These are phyloP conservation scores for Lobophora halterata DNA, from an alignment of 2,888 invertebrate species.

Conservation along the genomic window DNA sequence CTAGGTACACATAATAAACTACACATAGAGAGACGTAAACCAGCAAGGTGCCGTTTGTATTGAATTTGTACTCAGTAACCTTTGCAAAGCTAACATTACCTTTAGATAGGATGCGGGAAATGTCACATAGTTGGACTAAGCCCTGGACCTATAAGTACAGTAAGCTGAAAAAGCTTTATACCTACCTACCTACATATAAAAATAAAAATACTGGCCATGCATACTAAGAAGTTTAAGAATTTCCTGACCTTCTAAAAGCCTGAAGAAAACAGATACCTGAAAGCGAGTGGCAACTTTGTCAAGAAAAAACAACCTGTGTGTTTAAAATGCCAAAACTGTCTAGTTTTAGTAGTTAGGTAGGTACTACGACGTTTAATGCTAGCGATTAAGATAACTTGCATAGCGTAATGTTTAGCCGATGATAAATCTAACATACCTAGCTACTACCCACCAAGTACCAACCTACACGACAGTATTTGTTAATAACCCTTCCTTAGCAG, in stretches of 20 bases:
- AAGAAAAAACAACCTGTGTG: too few species aligned
- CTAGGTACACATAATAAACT: too few species aligned
- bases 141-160: slow-evolving; percentile 65
- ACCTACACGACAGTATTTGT: background rate
- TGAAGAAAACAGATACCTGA: background rate
- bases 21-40: too few species aligned
- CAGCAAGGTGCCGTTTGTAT: slow-evolving; percentile 43
- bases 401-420: too few species aligned
- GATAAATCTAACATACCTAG: too few species aligned
- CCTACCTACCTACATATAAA: too few species aligned
- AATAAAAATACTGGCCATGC: background rate
- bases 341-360: too few species aligned
- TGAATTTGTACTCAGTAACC: slow-evolving; percentile 74
- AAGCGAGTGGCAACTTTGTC: background rate
- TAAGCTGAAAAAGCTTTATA: slow-evolving; percentile 28
- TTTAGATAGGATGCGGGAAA: slow-evolving; percentile 75
- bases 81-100: slow-evolving; percentile 66
- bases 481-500: too few species aligned
- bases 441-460: too few species aligned
- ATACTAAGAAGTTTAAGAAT: background rate
- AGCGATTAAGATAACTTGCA: too few species aligned
- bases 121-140: slow-evolving; percentile 78
- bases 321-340: too few species aligned
- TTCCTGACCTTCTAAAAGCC: background rate
- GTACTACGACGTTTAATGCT: too few species aligned